Base-by-base conservation (phyloP, 35 echinoderm and acorn worm species). In the Heliocidaris tuberculata region DNA sequence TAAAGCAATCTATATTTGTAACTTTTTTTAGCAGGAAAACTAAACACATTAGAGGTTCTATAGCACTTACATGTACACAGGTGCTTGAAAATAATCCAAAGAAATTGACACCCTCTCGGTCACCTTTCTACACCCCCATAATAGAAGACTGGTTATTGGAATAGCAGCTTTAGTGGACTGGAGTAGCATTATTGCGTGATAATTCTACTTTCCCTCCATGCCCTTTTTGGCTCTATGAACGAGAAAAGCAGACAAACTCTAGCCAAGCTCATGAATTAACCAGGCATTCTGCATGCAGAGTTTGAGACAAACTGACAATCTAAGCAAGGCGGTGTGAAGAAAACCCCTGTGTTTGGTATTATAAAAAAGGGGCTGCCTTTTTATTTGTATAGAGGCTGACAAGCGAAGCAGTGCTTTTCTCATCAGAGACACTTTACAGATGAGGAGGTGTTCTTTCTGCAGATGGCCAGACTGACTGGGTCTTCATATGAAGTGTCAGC, bases 141-240 rank as follows among this genome's bases (percentile, higher is more conserved):
- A 78, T 78, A 78, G 65, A 78, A 78, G 65, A n/a, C 7, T 21
- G 27, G 19, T 17, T 78, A 42, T 78, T 78, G 65, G 27, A 27
- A 78, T 6, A 78, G 65, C 65, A 78, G 65, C 21, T 6, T 78
- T n/a, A 5, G 17, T n/a, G 27, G 65, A 42, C 35, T 78, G 21
- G 27, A 78, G 65, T 78, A 78, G 65, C 65, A 78, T 78, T 78
- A 78, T 78, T 78, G 65, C 65, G 65, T 78, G 65, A 78, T 78
- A 78, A 78, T 78, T 78, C 17, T 19, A 78, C 65, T 78, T 24
- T 78, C 65, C 65, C 21, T 78, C 65, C 65, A n/a, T 78, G 65
- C 65, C 65, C 65, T 4, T n/a, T 27, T 78, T 19, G 65, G 65
- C 65, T 78, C 27, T 78, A 78, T 78, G 65, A 78, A 78, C 27